These are phyloP conservation scores for Stegastes partitus DNA, from an alignment of 2,113 vertebrate genomes.

Conservation along the genomic window DNA sequence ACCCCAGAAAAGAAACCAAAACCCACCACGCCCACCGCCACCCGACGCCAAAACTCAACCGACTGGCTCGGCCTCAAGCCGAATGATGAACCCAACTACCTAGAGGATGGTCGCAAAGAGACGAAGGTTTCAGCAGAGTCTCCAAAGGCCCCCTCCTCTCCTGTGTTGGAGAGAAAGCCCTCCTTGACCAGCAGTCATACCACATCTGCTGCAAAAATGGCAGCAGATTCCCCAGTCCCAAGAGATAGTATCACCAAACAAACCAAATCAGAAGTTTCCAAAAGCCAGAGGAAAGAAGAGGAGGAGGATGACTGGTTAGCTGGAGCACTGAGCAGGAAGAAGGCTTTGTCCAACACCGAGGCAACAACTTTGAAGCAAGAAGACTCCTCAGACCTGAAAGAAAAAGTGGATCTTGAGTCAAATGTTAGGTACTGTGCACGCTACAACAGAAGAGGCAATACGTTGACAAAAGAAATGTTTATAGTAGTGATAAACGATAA, in stretches of 20 bases:
- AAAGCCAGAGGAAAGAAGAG: slow-evolving; percentile 37
- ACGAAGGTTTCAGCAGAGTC: slow-evolving; percentile 19
- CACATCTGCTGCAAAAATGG: slow-evolving; percentile 18
- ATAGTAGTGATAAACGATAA: not conserved
- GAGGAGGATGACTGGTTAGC: slow-evolving; percentile 87
- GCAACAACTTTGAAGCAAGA: slow-evolving; percentile 52
- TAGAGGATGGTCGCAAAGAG: slow-evolving; percentile 39
- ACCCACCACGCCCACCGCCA: slow-evolving; percentile 56
- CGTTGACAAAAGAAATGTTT: not conserved
- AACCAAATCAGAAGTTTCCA: slow-evolving; percentile 37
- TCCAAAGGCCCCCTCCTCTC: slow-evolving; percentile 43
- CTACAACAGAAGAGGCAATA: not conserved
- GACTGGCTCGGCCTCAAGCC: slow-evolving; percentile 91
- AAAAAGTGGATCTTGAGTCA: slow-evolving; percentile 35
- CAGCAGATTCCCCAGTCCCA: not conserved
- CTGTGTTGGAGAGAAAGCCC: slow-evolving; percentile 52
- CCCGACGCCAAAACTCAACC: slow-evolving; percentile 69
- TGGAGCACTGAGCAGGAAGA: slow-evolving; percentile 85
- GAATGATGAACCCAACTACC: slow-evolving; percentile 50
- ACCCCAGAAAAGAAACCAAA: slow-evolving; percentile 81
- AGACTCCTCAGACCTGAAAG: slow-evolving; percentile 27
- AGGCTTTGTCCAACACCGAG: slow-evolving; percentile 69
- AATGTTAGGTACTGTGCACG: slow-evolving; percentile 65
- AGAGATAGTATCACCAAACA: slow-evolving; percentile 47
- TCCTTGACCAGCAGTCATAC: slow-evolving; percentile 10